Evolutionary conservation across 64 coral and sea anemone genomes (phyloP).

Genomic region (Dendrophyllia cribrosa): DNA sequence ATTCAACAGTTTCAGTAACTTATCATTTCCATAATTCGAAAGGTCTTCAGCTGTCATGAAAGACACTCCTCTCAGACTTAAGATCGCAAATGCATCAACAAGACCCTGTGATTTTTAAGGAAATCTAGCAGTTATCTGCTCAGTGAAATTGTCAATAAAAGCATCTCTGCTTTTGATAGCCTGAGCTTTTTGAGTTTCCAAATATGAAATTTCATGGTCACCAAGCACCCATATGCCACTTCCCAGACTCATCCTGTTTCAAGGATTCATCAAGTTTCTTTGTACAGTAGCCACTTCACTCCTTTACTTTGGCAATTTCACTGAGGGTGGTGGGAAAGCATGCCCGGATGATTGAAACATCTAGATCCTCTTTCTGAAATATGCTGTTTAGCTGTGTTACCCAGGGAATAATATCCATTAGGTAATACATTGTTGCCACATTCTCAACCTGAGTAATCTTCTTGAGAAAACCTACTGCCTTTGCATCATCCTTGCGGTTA

Average conservation of each 20-base stretch:
- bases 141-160: conserved; percentile 6
- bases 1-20: too few relatives aligned
- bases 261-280: not conserved
- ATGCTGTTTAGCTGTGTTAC: not conserved
- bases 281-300: not conserved
- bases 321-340: conserved; percentile 1
- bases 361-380: conserved; percentile 25
- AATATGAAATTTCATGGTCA: conserved; percentile 8
- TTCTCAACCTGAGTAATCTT: not conserved
- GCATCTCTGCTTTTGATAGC: conserved; percentile 3
- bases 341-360: not conserved
- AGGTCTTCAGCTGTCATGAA: conserved; percentile 10
- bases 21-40: conserved; percentile 1
- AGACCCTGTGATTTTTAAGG: not conserved
- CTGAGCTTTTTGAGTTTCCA: conserved; percentile 14
- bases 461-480: conserved; percentile 60
- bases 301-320: conserved; percentile 20
- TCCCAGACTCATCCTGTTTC: conserved; percentile 15
- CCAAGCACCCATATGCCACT: conserved; percentile 13
- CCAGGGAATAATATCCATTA: not conserved
- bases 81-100: conserved; percentile 26
- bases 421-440: conserved; percentile 12
- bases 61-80: not conserved
- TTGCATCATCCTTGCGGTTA: conserved; percentile 28
- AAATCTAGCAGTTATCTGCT: conserved; percentile 23